Conservation (phyloP, 2,113 vertebrate genomes). For the Anolis carolinensis region DNA sequence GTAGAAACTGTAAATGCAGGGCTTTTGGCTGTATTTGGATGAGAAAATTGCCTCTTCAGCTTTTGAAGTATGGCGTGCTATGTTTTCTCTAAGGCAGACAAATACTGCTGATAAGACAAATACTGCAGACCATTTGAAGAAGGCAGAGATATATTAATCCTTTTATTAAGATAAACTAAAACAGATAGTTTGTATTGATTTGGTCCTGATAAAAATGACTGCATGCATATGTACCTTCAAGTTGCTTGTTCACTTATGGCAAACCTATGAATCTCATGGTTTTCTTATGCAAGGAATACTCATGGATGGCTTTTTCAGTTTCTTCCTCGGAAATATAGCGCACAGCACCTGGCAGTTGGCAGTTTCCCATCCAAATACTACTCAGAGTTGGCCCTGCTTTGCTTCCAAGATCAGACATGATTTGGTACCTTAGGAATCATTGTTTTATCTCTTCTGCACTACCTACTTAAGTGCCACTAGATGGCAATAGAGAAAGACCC, state of each 20-base stretch:
- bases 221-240: no score
- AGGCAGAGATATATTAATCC: not conserved
- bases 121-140: not conserved
- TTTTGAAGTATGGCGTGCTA: not conserved
- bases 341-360: not conserved
- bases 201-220: not conserved
- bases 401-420: no score
- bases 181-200: not conserved
- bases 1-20: no score
- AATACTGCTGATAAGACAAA: not conserved
- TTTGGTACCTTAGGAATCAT: not conserved
- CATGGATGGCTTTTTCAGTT: no score
- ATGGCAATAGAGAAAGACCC: conserved; percentile 3
- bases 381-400: no score
- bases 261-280: no score
- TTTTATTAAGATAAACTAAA: not conserved
- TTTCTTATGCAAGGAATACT: no score
- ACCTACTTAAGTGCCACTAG: conserved; percentile 1
- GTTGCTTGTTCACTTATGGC: no score
- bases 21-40: not conserved
- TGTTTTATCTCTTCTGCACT: not conserved
- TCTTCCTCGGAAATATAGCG: no score
- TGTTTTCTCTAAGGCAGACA: not conserved
- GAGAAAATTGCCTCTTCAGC: not conserved
- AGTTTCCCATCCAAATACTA: no score